A percentile compares a stretch with the other conserved stretches of the same genome.
Evolutionary conservation across 2,888 invertebrate species (phyloP).

Genomic region (Dasypolia templi): DNA sequence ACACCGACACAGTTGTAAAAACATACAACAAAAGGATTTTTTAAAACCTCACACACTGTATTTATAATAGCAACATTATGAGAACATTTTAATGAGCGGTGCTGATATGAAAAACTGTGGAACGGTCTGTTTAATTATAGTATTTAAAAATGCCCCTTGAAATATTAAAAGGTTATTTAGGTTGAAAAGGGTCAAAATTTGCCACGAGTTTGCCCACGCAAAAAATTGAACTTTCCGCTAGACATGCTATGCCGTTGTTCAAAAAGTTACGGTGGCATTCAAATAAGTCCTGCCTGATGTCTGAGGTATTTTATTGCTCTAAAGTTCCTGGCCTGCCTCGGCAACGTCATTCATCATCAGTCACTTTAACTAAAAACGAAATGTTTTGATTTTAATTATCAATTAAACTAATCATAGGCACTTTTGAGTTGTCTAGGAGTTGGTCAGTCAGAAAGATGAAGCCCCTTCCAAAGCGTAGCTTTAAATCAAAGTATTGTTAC

Average conservation of each 20-base stretch:
- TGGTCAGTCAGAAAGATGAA: neutral
- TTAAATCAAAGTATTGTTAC: neutral
- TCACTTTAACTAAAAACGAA: neutral
- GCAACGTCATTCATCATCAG: neutral
- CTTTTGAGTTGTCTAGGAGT: neutral
- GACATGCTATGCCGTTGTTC: neutral
- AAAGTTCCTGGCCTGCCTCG: too few species aligned
- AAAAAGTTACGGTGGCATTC: neutral
- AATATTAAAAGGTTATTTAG: neutral
- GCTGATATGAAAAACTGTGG: slow-evolving; percentile 28
- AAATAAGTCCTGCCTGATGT: neutral
- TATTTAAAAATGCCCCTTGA: slow-evolving; percentile 4
- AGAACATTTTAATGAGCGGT: slow-evolving; percentile 44
- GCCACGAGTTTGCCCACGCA: neutral
- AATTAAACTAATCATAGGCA: neutral
- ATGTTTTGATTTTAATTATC: too few species aligned
- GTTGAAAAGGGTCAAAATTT: neutral
- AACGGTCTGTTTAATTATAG: slow-evolving; percentile 4
- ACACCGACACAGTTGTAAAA: slow-evolving; percentile 37
- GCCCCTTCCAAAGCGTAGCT: neutral
- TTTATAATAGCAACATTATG: slow-evolving; percentile 43
- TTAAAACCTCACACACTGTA: slow-evolving; percentile 23
- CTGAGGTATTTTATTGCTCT: neutral
- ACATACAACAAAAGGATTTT: slow-evolving; percentile 42
- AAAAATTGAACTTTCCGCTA: neutral